Evolutionary conservation across 2,113 vertebrate species (phyloP), one percentile per base, ranked within the genome.

Genomic region (Boleophthalmus pectinirostris): DNA sequence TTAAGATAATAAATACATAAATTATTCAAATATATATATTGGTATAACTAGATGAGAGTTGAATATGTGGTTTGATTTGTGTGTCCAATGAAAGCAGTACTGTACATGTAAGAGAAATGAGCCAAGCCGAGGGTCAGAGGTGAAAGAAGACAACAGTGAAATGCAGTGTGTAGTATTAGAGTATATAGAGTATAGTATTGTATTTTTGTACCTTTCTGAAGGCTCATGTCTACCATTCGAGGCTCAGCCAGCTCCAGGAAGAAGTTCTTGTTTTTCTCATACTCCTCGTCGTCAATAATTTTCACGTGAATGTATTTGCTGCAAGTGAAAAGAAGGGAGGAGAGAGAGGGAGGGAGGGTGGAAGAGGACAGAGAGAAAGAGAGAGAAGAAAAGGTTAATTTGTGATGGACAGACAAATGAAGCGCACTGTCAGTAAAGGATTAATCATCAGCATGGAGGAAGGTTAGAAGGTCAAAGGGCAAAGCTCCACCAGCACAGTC

Each of bases 191-290:
- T 29, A 29, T 29, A n/a, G n/a, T n/a, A 29, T 29, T 29, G 29
- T 29, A 4, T 29, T 29, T n/a, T 46, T 51, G 72, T 87, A 88
- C 93, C 93, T 94, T 94, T 94, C 89, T 94, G 93, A 78, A 94
- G 92, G 78, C 93, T 94, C 93, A 94, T 93, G 85, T 94, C 93
- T 79, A 94, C 93, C 93, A 94, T 94, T 77, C 93, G 93, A 13
- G 98, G 98, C 93, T 99, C 97, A 89, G 96, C 97, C 94, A 99
- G 96, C 94, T 94, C 96, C 97, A 99, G 95, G 95, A 97, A 99
- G 96, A 99, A 99, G 96, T 96, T 98, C 95, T 99, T 98, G 95
- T 98, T 97, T 94, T 98, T 99, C 95, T 99, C 97, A 92, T 99
- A 99, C 91, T 99, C 98, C 94, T 99, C 98, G 92, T 98, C 98